Base-by-base conservation (phyloP, 2,888 invertebrate genomes). In the Orthonevra nobilis region DNA sequence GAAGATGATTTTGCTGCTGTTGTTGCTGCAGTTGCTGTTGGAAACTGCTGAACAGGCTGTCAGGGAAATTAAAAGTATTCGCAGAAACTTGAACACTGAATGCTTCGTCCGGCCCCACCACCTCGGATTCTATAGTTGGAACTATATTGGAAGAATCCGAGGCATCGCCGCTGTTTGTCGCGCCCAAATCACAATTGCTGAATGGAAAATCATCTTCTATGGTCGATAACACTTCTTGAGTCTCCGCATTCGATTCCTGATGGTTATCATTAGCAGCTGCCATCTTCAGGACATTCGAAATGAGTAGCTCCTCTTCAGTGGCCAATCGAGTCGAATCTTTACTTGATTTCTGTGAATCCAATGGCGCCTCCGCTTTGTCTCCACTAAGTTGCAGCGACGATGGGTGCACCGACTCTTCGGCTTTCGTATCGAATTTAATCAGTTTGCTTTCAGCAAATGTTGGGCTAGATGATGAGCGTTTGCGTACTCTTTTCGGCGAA, bases 231-330 rank as follows among this genome's bases (percentile, higher is more conserved):
- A 60, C 56, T 10, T 50, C 79, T 23, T 72, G 66, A 0, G 61
- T 50, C n/a, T 63, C 72, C 1, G 60, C 9, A 38, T 46, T 63
- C 3, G 17, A 15, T 32, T 58, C 48, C 12, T 50, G 58, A 2
- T 74, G 58, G 9, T 48, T 44, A 48, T 60, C 61, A 26, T 58
- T 70, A 3, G 56, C n/a, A n/a, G n/a, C 64, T 0, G 64, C 52
- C 79, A 79, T 79, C 26, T 79, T 73, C 4, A 79, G 56, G n/a
- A 79, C 79, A 58, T 79, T 79, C 10, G 79, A 73, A 50, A 79
- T 79, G 5, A 79, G 46, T 15, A 79, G 19, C 36, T 79, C 79
- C 19, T 72, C 79, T 30, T 79, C 79, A 12, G 66, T 20, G 23
- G 66, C 77, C 40, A 79, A 48, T 12, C 72, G 77, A 48, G 52